Evolutionary conservation across 2,888 invertebrate genomes (phyloP).

Genomic region (Hydraecia micacea): DNA sequence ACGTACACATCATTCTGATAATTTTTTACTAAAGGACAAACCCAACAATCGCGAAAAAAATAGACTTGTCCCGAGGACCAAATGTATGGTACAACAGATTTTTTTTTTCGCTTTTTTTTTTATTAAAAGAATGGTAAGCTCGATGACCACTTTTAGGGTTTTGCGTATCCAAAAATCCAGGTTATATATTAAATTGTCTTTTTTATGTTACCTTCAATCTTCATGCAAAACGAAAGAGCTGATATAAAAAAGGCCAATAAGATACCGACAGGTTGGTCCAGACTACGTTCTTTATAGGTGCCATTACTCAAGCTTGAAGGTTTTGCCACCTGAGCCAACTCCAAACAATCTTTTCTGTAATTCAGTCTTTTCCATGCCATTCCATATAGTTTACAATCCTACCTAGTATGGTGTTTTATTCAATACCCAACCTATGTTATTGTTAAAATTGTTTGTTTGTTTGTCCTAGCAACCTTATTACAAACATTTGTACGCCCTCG

Average conservation of each 20-base stretch:
- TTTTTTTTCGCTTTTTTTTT: too few relatives aligned
- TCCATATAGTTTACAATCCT: background rate
- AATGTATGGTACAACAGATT: too few relatives aligned
- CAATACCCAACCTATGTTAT: background rate
- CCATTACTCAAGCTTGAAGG: constrained; percentile 75
- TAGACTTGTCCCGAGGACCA: too few relatives aligned
- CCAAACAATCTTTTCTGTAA: constrained; percentile 77
- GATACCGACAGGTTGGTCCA: constrained; percentile 63
- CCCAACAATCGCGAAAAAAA: too few relatives aligned
- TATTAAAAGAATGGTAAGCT: background rate
- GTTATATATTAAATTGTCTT: background rate
- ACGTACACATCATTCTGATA: too few relatives aligned
- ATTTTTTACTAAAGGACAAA: too few relatives aligned
- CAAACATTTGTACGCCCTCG: background rate
- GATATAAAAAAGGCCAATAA: constrained; percentile 61
- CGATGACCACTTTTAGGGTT: background rate
- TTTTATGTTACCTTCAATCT: constrained; percentile 28
- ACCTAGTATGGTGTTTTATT: background rate
- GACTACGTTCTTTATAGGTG: constrained; percentile 74
- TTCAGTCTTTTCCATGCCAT: constrained; percentile 68
- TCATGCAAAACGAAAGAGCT: constrained; percentile 40
- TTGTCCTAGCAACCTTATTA: background rate
- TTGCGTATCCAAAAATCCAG: background rate
- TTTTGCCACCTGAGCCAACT: constrained; percentile 74
- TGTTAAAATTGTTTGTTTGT: background rate